phyloP scores from a whole-genome alignment of 2,797 vertebrate genomes.

The Neosilurus mollespiculum region DNA sequence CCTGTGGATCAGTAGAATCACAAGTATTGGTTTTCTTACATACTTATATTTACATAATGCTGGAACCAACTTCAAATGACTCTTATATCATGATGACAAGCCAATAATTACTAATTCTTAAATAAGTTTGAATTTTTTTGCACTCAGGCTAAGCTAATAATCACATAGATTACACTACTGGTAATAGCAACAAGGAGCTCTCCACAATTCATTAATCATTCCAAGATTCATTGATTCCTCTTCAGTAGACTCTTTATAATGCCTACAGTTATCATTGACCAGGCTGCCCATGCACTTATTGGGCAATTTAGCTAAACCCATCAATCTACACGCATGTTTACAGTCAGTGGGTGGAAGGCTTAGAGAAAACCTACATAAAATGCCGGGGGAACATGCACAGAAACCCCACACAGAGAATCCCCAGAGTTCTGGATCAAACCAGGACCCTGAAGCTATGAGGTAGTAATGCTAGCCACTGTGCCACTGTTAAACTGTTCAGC shows the following conservation, averaged over 20 bases:
- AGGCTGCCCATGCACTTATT: not conserved
- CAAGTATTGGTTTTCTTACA: not conserved
- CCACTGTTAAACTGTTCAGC: not conserved
- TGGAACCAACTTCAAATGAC: not conserved
- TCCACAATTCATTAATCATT: not conserved
- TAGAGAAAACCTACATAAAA: not conserved
- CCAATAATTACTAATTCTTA: not conserved
- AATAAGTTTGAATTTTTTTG: not conserved
- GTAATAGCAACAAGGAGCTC: not conserved
- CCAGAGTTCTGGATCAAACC: not conserved
- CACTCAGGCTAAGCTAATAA: not conserved
- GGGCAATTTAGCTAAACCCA: not conserved
- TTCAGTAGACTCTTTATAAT: not conserved
- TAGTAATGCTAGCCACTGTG: not conserved
- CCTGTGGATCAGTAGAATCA: conserved; percentile 57
- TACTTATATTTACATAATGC: not conserved
- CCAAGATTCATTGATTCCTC: not conserved
- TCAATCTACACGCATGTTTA: not conserved
- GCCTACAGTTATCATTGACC: not conserved
- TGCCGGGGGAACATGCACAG: not conserved
- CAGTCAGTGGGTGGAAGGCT: not conserved
- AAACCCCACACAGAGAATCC: not conserved
- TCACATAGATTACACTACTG: too few relatives aligned
- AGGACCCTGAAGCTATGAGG: not conserved
- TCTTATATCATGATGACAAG: not conserved